Percentiles rank a stretch among this genome's conserved stretches.
Conservation (phyloP, 2,888 invertebrate genomes). For the Cactoblastis cactorum region DNA sequence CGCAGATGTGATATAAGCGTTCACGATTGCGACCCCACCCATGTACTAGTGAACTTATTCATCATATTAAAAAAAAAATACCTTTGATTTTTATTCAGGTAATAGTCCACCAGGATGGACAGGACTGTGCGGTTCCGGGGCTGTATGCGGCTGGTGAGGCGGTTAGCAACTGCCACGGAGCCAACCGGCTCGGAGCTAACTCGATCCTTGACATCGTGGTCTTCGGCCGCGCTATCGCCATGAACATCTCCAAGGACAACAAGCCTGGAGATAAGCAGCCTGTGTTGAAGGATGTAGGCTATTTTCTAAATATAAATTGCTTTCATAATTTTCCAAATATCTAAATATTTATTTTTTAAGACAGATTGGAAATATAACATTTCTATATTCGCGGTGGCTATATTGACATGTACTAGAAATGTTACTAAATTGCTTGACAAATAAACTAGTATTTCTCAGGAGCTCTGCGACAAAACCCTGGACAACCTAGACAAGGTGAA, state of each 20-base stretch:
- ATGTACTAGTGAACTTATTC: too few species aligned
- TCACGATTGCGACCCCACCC: too few species aligned
- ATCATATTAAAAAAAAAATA: too few species aligned
- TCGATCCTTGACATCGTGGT: constrained; percentile 97
- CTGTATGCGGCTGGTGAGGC: constrained; percentile 96
- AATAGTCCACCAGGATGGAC: constrained; percentile 73
- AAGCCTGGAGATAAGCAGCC: constrained; percentile 91
- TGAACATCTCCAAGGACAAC: constrained; percentile 86
- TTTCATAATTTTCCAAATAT: too few species aligned
- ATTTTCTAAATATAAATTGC: neutral
- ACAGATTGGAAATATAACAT: too few species aligned
- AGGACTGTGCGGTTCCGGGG: constrained; percentile 88
- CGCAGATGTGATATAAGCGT: too few species aligned
- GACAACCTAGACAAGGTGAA: constrained; percentile 92
- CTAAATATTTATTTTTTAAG: too few species aligned
- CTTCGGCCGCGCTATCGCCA: constrained; percentile 96
- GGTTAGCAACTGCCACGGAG: constrained; percentile 97
- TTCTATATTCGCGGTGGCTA: too few species aligned
- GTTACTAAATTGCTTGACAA: constrained; percentile 1
- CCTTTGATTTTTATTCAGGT: too few species aligned
- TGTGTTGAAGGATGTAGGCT: constrained; percentile 80
- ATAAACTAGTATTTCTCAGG: constrained; percentile 62
- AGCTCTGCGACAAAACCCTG: constrained; percentile 91
- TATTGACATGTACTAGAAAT: too few species aligned
- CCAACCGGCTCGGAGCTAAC: constrained; percentile 98